Percentiles rank a stretch among this genome's conserved stretches.
phyloP scores from a whole-genome alignment of 2,113 vertebrate genomes.

The Spilogale gracilis region DNA sequence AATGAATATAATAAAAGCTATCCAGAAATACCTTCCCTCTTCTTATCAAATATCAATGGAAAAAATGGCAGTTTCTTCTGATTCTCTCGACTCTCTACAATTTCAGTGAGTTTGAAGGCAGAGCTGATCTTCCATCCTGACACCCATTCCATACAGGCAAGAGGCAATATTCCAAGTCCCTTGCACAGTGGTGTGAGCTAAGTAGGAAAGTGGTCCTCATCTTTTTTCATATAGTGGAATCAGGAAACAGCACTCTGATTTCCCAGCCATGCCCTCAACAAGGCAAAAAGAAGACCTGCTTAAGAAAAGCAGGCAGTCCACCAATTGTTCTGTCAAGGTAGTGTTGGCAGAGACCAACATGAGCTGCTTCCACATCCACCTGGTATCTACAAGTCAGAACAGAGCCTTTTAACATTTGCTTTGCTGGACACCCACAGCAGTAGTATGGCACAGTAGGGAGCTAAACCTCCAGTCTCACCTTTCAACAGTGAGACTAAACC shows the following conservation, averaged over 20 bases:
- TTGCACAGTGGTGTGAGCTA: no score
- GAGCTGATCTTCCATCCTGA: rapidly evolving
- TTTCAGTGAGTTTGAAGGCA: rapidly evolving
- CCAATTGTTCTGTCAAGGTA: background rate
- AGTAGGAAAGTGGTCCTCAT: background rate
- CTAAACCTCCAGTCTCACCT: rapidly evolving
- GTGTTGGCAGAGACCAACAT: rapidly evolving
- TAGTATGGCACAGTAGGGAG: rapidly evolving
- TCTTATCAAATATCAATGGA: background rate
- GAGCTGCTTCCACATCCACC: background rate
- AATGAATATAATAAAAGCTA: no score
- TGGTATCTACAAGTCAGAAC: background rate
- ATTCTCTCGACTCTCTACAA: rapidly evolving
- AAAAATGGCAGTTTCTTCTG: no score
- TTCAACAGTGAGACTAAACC: background rate
- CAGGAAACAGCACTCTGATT: background rate
- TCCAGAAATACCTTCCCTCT: rapidly evolving
- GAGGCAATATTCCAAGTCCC: background rate
- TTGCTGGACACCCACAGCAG: rapidly evolving
- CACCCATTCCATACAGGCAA: no score
- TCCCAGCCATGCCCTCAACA: rapidly evolving
- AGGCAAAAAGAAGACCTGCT: no score
- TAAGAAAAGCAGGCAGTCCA: background rate
- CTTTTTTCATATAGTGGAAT: background rate
- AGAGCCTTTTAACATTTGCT: background rate